These are phyloP conservation scores for Mylabris phalerata DNA, from an alignment of 1,140 invertebrate species.

Conservation along the genomic window DNA sequence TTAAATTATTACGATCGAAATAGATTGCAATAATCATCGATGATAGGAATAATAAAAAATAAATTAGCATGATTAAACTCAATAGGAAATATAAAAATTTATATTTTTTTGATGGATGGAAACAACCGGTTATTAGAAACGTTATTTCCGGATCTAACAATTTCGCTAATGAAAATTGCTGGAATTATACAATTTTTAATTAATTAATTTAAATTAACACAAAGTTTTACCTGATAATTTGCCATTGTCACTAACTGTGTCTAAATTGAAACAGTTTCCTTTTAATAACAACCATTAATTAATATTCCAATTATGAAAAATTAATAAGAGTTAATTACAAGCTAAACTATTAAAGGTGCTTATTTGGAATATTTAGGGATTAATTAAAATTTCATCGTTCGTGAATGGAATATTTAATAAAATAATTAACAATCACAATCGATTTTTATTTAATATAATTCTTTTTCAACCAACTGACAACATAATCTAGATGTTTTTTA, in stretches of 20 bases:
- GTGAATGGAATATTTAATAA: not conserved
- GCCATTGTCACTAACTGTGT: no score
- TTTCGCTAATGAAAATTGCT: not conserved
- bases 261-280: no score
- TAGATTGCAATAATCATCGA: constrained; percentile 1
- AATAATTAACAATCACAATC: not conserved
- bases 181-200: not conserved
- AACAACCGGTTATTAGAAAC: constrained; percentile 1
- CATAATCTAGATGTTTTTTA: constrained; percentile 29
- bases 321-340: not conserved
- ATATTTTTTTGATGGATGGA: not conserved
- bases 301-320: no score
- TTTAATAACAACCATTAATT: no score
- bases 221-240: no score
- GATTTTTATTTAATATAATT: constrained; percentile 11
- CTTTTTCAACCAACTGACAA: constrained; percentile 29
- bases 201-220: no score
- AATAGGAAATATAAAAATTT: not conserved
- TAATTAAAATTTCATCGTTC: not conserved
- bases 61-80: not conserved
- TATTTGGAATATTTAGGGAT: not conserved
- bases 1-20: constrained; percentile 9
- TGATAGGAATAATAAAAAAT: not conserved
- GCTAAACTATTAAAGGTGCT: not conserved
- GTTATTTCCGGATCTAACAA: not conserved